A percentile compares a stretch with the other conserved stretches of the same genome.
phyloP scores from a whole-genome alignment of 2,797 vertebrate genomes.

The Ptychobarbus kaznakovi region DNA sequence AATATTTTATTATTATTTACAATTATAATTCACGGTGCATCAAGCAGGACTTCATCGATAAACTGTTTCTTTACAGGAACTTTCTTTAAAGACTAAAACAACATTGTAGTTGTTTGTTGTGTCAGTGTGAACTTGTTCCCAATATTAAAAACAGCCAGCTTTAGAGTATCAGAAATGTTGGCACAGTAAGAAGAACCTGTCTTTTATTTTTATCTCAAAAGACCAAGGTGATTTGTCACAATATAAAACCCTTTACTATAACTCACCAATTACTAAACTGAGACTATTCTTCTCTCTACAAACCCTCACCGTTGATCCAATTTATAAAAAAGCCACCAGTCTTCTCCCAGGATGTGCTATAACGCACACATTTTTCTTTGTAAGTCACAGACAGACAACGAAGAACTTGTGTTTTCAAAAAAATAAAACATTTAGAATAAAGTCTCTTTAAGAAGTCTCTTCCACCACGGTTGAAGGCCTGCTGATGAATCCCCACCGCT shows the following conservation, averaged over 20 bases:
- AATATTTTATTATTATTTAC: neutral
- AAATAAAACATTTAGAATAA: conserved; percentile 34
- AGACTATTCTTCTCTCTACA: neutral
- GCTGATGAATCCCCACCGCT: conserved; percentile 45
- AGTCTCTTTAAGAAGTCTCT: conserved; percentile 45
- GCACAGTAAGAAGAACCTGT: neutral
- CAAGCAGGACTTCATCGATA: neutral
- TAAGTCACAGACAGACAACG: conserved; percentile 4
- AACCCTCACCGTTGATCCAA: neutral
- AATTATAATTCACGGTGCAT: neutral
- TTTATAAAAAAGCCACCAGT: neutral
- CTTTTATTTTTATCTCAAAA: neutral
- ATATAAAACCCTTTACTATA: neutral
- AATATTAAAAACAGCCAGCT: neutral
- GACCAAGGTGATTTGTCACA: neutral
- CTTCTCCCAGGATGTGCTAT: neutral
- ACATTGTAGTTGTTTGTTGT: no score
- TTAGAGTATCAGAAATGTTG: neutral
- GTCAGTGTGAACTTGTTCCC: neutral
- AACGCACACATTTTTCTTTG: neutral
- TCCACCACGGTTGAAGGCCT: conserved; percentile 41
- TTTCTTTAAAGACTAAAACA: neutral
- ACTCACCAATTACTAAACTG: conserved; percentile 3
- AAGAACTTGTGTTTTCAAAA: conserved; percentile 39
- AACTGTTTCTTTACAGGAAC: neutral